These are phyloP conservation scores for Sarcophaga rosellei DNA, from an alignment of 2,888 invertebrate genomes.

Conservation along the genomic window DNA sequence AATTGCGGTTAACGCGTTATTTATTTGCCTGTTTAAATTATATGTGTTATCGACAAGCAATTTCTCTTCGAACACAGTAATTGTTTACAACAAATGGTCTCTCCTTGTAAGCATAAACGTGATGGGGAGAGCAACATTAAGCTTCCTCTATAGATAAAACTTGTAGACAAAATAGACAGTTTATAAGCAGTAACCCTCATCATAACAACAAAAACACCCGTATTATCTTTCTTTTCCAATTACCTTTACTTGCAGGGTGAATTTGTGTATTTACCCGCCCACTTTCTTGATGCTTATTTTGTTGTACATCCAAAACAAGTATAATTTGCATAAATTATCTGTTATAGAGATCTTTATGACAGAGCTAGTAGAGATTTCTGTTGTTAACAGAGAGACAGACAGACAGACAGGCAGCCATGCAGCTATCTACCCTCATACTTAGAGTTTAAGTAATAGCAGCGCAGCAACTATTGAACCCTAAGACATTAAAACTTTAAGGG, in stretches of 20 bases:
- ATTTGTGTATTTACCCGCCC: background rate
- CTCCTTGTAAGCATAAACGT: too few relatives aligned
- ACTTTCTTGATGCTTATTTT: slow-evolving; percentile 9
- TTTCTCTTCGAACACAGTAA: slow-evolving; percentile 54
- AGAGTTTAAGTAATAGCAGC: too few relatives aligned
- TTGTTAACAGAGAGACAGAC: too few relatives aligned
- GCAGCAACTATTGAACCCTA: too few relatives aligned
- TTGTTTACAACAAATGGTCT: slow-evolving; percentile 38
- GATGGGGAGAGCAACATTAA: too few relatives aligned
- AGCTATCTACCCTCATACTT: too few relatives aligned
- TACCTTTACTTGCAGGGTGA: slow-evolving; percentile 14
- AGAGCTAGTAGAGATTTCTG: too few relatives aligned
- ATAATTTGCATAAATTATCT: slow-evolving; percentile 55
- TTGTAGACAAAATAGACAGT: background rate
- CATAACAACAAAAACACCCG: background rate
- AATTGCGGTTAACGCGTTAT: slow-evolving; percentile 43
- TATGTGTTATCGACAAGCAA: slow-evolving; percentile 62
- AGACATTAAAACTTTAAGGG: too few relatives aligned
- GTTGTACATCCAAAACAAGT: background rate
- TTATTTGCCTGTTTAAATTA: slow-evolving; percentile 49
- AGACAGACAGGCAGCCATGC: too few relatives aligned
- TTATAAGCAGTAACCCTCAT: slow-evolving; percentile 22
- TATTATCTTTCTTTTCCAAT: slow-evolving; percentile 11
- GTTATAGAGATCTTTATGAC: background rate
- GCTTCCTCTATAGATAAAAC: too few relatives aligned